Conservation (phyloP, 2,888 invertebrate species). For the Drosophila paramelanica region DNA sequence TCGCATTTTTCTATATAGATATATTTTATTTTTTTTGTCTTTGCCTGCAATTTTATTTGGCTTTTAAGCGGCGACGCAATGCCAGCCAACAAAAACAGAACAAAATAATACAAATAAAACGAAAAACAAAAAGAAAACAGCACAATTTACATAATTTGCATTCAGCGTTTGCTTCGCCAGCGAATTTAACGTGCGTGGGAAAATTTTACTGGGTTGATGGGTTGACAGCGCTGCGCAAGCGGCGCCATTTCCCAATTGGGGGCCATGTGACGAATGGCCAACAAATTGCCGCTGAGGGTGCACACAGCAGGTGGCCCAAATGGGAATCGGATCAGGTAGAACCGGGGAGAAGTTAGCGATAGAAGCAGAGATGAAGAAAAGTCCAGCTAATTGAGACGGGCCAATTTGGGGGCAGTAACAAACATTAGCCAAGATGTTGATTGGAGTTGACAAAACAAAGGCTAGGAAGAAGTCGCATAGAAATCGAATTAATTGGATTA, state of each 20-base stretch:
- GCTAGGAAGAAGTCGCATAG: not conserved
- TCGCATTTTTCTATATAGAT: constrained; percentile 5
- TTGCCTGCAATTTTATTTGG: constrained; percentile 37
- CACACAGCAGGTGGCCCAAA: constrained; percentile 57
- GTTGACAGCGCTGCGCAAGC: constrained; percentile 48
- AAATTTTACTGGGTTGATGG: constrained; percentile 59
- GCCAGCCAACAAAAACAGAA: constrained; percentile 9
- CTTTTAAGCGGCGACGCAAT: constrained; percentile 34
- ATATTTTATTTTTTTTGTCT: constrained; percentile 5
- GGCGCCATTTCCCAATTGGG: constrained; percentile 50
- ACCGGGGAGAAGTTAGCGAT: constrained; percentile 19
- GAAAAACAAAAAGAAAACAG: constrained; percentile 55
- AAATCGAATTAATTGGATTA: not conserved
- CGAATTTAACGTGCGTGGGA: constrained; percentile 68
- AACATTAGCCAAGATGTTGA: constrained; percentile 14
- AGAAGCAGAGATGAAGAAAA: constrained; percentile 39
- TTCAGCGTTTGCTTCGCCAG: constrained; percentile 45
- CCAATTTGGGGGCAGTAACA: not conserved
- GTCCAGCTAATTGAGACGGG: constrained; percentile 45
- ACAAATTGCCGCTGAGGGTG: constrained; percentile 52
- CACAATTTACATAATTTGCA: constrained; percentile 74
- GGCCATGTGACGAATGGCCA: constrained; percentile 41
- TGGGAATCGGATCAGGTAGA: not conserved
- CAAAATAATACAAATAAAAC: constrained; percentile 19
- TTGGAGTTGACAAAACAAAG: constrained; percentile 23